Base-by-base conservation (phyloP, 2,113 vertebrate genomes). In the Hemiscyllium ocellatum region DNA sequence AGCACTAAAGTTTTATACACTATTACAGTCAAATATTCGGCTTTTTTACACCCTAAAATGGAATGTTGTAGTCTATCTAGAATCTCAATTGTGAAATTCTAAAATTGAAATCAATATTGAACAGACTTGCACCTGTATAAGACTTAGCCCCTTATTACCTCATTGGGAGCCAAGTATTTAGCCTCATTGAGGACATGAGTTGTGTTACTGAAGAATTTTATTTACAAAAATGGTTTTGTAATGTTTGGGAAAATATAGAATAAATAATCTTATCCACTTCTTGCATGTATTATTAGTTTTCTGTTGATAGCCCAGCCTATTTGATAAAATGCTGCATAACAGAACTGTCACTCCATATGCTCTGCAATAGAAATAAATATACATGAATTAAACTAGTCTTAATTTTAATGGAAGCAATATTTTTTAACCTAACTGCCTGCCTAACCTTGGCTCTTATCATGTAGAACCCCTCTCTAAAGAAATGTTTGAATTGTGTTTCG, bases 341-440 rank as follows among this genome's bases (percentile, higher is more conserved):
- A 29, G 66, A 13, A 50, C 68, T 13, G 24, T 72, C 24, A 47
- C 4, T 26, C 3, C 91, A 70, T 42, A 15, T 42, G 47, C 66
- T 69, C 6, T 68, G 6, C 47, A 95, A 0, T 50, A 56, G 10
- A 56, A 52, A 29, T 56, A 89, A 89, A 24, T 69, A 50, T 42
- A 94, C 8, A 94, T 24, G 3, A 93, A 69, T 66, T 93, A 68
- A 94, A 65, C 42, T 22, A 47, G 66, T 70, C 10, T 72, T 72
- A 72, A 10, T 15, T 94, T 94, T 94, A 76, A 76, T 95, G 94
- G 94, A 95, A 95, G 50, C 94, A 95, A 95, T 95, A 95, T 95
- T 95, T 90, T 95, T 72, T 50, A 72, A 72, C 69, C 47, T 72
- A 72, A 72, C 12, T 94, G 68, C 37, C 93, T 50, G 93, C 42